Conservation (phyloP, 2,888 invertebrate genomes). For the Anoncus sp. region DNA sequence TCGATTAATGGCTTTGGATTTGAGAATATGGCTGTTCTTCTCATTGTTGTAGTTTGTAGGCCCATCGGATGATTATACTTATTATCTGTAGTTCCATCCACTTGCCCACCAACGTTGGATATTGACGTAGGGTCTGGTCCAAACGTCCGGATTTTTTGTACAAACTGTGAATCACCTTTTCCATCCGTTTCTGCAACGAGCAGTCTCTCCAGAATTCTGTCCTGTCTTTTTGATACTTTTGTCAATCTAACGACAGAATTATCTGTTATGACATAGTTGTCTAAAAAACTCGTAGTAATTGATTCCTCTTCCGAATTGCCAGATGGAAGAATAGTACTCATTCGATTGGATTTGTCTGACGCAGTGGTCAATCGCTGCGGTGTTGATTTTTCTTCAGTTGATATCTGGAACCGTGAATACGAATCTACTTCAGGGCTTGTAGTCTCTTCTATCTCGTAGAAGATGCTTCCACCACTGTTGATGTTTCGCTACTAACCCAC, state of each 20-base stretch:
- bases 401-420: neutral
- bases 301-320: neutral
- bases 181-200: neutral
- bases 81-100: neutral
- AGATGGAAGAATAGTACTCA: neutral
- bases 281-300: neutral
- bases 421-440: neutral
- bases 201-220: neutral
- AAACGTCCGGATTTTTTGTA: neutral
- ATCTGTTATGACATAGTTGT: neutral
- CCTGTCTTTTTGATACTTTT: neutral
- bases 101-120: neutral
- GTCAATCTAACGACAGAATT: neutral
- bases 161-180: neutral
- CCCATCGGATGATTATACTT: neutral
- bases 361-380: neutral
- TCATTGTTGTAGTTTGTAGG: conserved; percentile 13
- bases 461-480: neutral
- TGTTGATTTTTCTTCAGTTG: conserved; percentile 5
- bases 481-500: conserved; percentile 17
- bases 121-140: neutral
- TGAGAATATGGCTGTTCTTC: neutral
- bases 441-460: conserved; percentile 12
- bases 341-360: neutral
- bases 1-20: neutral